These are phyloP conservation scores for Micropoecilia bifurca DNA, from an alignment of 2,797 vertebrate genomes.

Conservation along the genomic window DNA sequence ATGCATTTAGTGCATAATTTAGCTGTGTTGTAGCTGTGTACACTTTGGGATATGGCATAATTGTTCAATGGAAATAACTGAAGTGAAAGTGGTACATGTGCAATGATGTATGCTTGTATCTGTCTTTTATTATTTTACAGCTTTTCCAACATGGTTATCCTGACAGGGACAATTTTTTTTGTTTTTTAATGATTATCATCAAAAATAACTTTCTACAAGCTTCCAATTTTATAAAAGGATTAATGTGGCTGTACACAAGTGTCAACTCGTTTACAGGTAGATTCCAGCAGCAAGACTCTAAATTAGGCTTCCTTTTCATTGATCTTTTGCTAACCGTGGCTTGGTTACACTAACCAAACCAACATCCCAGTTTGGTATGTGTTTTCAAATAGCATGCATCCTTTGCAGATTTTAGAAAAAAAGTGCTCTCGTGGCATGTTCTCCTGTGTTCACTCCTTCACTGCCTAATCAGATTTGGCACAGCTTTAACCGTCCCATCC, in stretches of 20 bases:
- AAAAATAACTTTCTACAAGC: not conserved
- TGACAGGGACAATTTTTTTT: not conserved
- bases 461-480: not conserved
- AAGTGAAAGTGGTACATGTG: slow-evolving; percentile 50
- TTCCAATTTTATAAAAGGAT: not conserved
- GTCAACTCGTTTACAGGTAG: not conserved
- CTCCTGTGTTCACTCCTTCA: not conserved
- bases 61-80: slow-evolving; percentile 49
- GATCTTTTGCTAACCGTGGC: not conserved
- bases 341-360: not conserved
- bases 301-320: not conserved
- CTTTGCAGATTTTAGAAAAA: not conserved
- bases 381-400: not conserved
- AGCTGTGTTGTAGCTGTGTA: slow-evolving; percentile 53
- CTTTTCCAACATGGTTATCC: not conserved
- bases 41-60: slow-evolving; percentile 37
- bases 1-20: slow-evolving; percentile 68
- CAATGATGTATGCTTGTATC: slow-evolving; percentile 21
- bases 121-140: slow-evolving; percentile 11
- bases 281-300: not conserved
- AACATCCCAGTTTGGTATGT: not conserved
- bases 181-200: not conserved
- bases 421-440: not conserved
- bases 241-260: not conserved
- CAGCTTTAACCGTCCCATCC: not conserved